phyloP scores from a whole-genome alignment of 2,797 vertebrate genomes.

The Coranthus polyacanthus region DNA sequence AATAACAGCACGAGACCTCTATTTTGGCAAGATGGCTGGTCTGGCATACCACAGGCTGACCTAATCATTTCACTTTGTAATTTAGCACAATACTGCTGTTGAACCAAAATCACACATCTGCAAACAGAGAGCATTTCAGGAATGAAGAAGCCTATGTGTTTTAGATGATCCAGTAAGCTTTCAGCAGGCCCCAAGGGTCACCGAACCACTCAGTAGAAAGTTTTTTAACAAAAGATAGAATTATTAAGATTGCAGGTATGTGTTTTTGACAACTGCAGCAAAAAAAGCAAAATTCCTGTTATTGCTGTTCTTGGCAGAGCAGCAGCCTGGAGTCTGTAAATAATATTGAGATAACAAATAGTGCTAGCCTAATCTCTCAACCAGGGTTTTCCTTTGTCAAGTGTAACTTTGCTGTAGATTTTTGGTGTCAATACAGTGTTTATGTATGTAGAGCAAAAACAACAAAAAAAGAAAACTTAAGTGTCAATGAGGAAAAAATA shows the following conservation, averaged over 20 bases:
- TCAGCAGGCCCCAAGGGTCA: conserved; percentile 17
- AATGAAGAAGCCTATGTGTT: conserved; percentile 33
- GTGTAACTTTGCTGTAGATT: conserved; percentile 80
- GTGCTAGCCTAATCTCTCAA: conserved; percentile 78
- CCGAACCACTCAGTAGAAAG: conserved; percentile 2
- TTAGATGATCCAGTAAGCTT: conserved; percentile 13
- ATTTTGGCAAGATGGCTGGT: conserved; percentile 51
- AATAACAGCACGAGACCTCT: conserved; percentile 55
- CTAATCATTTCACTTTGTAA: conserved; percentile 76
- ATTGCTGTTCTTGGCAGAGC: conserved; percentile 44
- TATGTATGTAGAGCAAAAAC: conserved; percentile 83
- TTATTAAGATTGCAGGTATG: conserved; percentile 32
- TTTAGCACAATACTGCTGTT: conserved; percentile 70
- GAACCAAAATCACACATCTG: conserved; percentile 57
- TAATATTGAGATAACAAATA: conserved; percentile 66
- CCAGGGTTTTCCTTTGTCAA: conserved; percentile 75
- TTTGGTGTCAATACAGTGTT: conserved; percentile 81
- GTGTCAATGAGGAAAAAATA: conserved; percentile 73
- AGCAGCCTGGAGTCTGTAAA: conserved; percentile 73
- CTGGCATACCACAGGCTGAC: conserved; percentile 52
- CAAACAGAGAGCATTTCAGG: conserved; percentile 58
- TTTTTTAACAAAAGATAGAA: conserved; percentile 6
- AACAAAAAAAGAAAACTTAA: conserved; percentile 60
- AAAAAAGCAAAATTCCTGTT: conserved; percentile 28
- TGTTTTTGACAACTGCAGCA: conserved; percentile 28